Percentiles rank a stretch among this genome's conserved stretches.
Conservation (phyloP, 2,888 invertebrate genomes). For the Lasioglossum morio region DNA sequence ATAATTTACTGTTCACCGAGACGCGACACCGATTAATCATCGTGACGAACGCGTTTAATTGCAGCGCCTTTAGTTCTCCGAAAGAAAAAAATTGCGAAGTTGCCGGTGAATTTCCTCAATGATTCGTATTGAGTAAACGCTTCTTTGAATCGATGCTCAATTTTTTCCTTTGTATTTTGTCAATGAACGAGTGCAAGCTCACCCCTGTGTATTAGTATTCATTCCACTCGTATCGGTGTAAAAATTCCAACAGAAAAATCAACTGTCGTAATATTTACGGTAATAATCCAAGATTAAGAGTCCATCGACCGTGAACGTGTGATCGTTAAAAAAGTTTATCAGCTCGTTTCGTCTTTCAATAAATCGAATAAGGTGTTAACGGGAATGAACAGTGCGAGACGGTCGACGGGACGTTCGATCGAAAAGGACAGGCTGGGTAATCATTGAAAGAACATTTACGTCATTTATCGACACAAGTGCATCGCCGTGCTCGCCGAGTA, state of each 20-base stretch:
- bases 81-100: not conserved
- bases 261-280: no score
- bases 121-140: not conserved
- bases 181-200: not conserved
- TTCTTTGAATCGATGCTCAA: not conserved
- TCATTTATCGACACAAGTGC: slow-evolving; percentile 48
- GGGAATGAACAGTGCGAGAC: not conserved
- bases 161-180: not conserved
- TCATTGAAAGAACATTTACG: slow-evolving; percentile 7
- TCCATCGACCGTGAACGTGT: not conserved
- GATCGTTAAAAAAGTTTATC: not conserved
- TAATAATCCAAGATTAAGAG: not conserved
- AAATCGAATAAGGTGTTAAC: not conserved
- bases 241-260: not conserved
- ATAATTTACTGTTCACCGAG: not conserved
- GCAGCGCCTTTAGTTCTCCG: not conserved
- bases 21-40: not conserved
- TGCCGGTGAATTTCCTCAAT: not conserved
- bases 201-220: no score
- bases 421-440: not conserved
- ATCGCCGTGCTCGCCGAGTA: slow-evolving; percentile 9
- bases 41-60: not conserved
- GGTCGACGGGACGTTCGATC: not conserved
- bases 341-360: not conserved
- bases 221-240: no score